Evolutionary conservation across 2,797 vertebrate species (phyloP).

Genomic region (Rousettus madagascariensis): DNA sequence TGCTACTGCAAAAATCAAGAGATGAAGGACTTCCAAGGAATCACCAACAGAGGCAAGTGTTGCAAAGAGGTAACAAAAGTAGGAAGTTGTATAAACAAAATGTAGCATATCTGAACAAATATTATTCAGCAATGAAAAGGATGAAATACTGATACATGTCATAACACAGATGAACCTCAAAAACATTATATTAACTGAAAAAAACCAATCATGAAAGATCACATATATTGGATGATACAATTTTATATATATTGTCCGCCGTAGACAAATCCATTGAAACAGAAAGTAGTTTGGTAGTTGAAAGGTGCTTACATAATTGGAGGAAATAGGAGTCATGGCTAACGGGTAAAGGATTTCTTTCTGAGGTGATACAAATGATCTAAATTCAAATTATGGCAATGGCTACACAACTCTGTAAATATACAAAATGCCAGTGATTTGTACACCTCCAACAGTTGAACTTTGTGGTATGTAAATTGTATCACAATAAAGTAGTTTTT

Average conservation of each 20-base stretch:
- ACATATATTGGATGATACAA: neutral
- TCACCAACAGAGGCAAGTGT: neutral
- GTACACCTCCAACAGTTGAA: neutral
- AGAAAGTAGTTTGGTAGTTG: neutral
- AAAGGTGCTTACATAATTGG: neutral
- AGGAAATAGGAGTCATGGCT: neutral
- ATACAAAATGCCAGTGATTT: neutral
- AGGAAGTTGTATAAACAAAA: neutral
- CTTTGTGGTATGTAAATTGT: neutral
- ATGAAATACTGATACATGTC: neutral
- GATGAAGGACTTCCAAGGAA: neutral
- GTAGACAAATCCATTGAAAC: neutral
- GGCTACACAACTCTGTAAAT: neutral
- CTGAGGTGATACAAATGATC: neutral
- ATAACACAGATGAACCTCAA: neutral
- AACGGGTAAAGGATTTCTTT: neutral
- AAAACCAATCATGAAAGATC: neutral
- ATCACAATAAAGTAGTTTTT: neutral
- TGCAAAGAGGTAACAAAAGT: neutral
- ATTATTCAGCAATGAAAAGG: neutral
- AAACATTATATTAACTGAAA: neutral
- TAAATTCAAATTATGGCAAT: neutral
- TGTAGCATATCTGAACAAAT: neutral
- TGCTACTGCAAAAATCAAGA: neutral
- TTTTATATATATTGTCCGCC: neutral